Percentiles rank a stretch among this genome's conserved stretches.
Conservation (phyloP, 2,797 vertebrate genomes). For the Ctenochaetus hawaiiensis region DNA sequence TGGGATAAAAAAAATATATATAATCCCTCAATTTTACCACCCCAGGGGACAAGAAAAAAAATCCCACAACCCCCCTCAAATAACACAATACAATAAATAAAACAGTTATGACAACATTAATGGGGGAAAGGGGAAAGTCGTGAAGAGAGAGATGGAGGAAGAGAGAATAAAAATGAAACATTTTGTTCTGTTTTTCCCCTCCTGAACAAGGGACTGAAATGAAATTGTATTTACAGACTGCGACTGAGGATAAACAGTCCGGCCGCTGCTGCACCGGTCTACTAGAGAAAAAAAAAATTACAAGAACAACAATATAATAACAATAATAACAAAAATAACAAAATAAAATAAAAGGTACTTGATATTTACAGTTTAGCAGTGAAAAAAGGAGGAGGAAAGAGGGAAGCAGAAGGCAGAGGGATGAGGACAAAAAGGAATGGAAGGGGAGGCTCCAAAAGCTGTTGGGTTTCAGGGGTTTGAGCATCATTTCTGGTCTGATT, state of each 20-base stretch:
- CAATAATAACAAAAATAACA: conserved; percentile 83
- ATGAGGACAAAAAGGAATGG: conserved; percentile 54
- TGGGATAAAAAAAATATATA: conserved; percentile 35
- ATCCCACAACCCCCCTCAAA: not conserved
- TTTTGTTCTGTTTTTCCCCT: conserved; percentile 82
- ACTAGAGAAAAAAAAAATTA: conserved; percentile 83
- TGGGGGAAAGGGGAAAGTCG: conserved; percentile 55
- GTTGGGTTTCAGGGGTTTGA: conserved; percentile 60
- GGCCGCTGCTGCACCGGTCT: conserved; percentile 80
- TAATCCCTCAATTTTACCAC: conserved; percentile 48
- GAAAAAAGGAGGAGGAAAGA: conserved; percentile 64
- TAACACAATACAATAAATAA: conserved; percentile 84
- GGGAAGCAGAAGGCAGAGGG: conserved; percentile 59
- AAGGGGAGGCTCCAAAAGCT: conserved; percentile 76
- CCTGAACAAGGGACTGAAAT: conserved; percentile 82
- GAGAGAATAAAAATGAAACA: conserved; percentile 84
- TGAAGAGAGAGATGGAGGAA: conserved; percentile 78
- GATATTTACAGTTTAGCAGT: conserved; percentile 90
- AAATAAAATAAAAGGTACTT: conserved; percentile 87
- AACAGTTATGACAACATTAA: conserved; percentile 78
- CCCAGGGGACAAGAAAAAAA: conserved; percentile 42
- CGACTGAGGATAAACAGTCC: conserved; percentile 82
- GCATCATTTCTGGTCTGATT: conserved; percentile 70
- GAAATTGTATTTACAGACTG: conserved; percentile 87
- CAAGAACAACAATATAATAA: conserved; percentile 87